Evolutionary conservation across 2,888 invertebrate genomes (phyloP).

Genomic region (Hipparchia semele): DNA sequence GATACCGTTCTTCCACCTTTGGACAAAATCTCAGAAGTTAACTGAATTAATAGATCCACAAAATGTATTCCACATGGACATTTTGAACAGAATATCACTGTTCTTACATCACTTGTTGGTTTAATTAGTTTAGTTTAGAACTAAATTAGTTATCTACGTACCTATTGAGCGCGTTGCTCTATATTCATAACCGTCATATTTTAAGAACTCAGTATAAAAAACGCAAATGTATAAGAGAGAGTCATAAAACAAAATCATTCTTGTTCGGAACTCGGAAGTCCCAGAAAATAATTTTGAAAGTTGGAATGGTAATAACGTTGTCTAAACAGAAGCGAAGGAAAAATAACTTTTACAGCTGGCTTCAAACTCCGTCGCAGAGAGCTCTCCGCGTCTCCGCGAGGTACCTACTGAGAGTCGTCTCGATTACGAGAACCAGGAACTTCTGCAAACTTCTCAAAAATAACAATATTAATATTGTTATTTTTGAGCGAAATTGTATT

Average conservation of each 20-base stretch:
- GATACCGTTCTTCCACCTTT: no score
- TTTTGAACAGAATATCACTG: no score
- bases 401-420: not conserved
- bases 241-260: conserved; percentile 6
- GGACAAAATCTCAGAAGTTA: no score
- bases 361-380: conserved; percentile 61
- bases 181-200: no score
- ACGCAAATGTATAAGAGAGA: not conserved
- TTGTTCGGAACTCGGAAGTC: conserved; percentile 31
- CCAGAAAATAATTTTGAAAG: conserved; percentile 50
- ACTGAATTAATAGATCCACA: no score
- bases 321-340: conserved; percentile 51
- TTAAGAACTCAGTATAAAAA: no score
- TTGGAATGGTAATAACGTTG: conserved; percentile 63
- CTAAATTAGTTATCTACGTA: no score
- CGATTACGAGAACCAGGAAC: conserved; percentile 2
- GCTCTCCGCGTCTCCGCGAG: conserved; percentile 52
- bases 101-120: no score
- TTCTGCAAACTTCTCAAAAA: no score
- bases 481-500: not conserved
- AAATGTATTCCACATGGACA: no score
- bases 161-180: no score
- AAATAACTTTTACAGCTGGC: conserved; percentile 56
- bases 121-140: no score
- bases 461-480: conserved; percentile 1